Conservation (phyloP, 2,113 vertebrate species). For the Pedionomus torquatus region DNA sequence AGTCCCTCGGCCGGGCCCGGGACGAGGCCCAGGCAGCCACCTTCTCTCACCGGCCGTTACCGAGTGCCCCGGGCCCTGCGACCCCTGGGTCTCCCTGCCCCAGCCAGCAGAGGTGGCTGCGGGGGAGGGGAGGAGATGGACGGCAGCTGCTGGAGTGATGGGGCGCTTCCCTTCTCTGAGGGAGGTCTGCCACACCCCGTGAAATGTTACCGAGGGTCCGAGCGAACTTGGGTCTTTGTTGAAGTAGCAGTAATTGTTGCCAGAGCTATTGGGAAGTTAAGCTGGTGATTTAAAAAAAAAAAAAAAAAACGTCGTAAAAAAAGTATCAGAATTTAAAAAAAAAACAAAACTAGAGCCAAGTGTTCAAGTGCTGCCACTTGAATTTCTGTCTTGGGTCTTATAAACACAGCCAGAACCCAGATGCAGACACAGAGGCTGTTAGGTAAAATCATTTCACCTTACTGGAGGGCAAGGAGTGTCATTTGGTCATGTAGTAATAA, state of each 20-base stretch:
- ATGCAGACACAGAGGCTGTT: neutral
- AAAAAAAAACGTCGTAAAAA: neutral
- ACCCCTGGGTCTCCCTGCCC: neutral
- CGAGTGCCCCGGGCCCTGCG: neutral
- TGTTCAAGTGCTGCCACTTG: neutral
- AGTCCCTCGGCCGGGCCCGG: neutral
- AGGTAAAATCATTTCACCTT: neutral
- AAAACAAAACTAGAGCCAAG: too few relatives aligned
- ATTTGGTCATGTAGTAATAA: neutral
- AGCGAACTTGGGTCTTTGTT: neutral
- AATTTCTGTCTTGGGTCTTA: neutral
- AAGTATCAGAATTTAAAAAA: neutral
- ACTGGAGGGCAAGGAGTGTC: too few relatives aligned
- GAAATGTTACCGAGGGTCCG: neutral
- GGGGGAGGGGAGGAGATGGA: neutral
- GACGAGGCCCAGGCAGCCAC: neutral
- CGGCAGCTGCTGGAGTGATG: neutral
- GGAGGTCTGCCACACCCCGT: rapidly evolving
- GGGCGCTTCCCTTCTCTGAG: neutral
- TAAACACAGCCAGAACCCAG: neutral
- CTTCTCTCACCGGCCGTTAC: neutral
- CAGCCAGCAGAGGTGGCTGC: neutral
- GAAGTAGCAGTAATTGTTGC: neutral
- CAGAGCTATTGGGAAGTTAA: neutral
- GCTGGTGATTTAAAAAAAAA: neutral